phyloP scores from a whole-genome alignment of 2,797 vertebrate genomes.

The Phrynocephalus forsythii region DNA sequence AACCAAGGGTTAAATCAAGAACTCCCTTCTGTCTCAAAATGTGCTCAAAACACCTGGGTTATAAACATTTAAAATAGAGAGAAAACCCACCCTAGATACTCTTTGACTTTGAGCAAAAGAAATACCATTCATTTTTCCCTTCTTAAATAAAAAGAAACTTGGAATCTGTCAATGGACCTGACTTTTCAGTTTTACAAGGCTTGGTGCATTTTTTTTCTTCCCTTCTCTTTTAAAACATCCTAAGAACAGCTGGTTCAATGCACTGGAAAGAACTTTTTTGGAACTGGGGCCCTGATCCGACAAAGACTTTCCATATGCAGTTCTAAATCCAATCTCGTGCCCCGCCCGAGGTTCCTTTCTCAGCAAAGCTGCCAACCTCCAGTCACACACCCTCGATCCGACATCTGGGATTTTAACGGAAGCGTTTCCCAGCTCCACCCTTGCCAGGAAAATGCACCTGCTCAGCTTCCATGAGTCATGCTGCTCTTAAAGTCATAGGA shows the following conservation, averaged over 20 bases:
- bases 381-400: too few species aligned
- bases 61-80: too few species aligned
- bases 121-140: constrained; percentile 15
- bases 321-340: not conserved
- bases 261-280: not conserved
- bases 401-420: not conserved
- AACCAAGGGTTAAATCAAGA: not conserved
- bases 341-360: not conserved
- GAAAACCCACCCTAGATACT: too few species aligned
- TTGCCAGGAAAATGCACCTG: not conserved
- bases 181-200: constrained; percentile 9
- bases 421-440: not conserved
- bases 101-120: constrained; percentile 24
- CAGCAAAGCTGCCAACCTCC: not conserved
- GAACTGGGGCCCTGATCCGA: not conserved
- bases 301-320: not conserved
- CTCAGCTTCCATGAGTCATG: not conserved
- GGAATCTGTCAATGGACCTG: not conserved
- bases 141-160: constrained; percentile 8
- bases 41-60: not conserved
- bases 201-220: constrained; percentile 22
- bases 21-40: not conserved
- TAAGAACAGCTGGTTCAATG: constrained; percentile 16
- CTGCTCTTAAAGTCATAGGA: not conserved
- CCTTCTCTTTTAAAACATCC: constrained; percentile 53